Conservation (phyloP, 2,113 vertebrate genomes). For the Apteryx mantelli region DNA sequence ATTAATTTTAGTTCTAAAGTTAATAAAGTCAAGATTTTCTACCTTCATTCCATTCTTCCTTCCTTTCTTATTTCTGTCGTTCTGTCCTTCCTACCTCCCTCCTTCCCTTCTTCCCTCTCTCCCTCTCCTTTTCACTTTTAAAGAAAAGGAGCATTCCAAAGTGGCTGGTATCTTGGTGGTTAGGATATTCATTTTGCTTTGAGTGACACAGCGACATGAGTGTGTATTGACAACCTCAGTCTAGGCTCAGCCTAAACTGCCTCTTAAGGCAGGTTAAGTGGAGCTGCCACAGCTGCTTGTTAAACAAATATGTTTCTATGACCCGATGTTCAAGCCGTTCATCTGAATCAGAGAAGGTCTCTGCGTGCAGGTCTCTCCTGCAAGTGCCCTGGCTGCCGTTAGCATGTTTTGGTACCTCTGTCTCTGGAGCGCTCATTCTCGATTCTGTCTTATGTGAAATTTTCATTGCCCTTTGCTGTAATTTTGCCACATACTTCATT, state of each 20-base stretch:
- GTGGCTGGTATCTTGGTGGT: neutral
- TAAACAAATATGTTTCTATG: neutral
- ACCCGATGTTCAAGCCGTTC: neutral
- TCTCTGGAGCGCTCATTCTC: neutral
- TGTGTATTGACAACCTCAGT: neutral
- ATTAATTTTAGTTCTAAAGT: neutral
- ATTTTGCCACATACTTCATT: neutral
- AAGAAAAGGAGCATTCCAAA: neutral
- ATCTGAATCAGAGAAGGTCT: neutral
- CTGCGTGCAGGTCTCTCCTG: neutral
- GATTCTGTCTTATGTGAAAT: too few species aligned
- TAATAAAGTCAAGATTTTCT: neutral
- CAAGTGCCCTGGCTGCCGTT: neutral
- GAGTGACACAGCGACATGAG: neutral
- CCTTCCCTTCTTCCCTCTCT: neutral
- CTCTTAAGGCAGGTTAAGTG: neutral
- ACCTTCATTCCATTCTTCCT: neutral
- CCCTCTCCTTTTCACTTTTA: neutral
- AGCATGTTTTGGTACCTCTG: neutral
- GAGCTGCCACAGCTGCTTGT: neutral
- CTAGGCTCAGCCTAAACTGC: neutral
- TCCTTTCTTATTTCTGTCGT: neutral
- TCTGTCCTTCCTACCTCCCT: neutral
- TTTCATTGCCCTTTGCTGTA: neutral
- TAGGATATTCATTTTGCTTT: neutral